These are phyloP conservation scores for Scrobipalpa atriplicella DNA, from an alignment of 2,888 invertebrate genomes.

Conservation along the genomic window DNA sequence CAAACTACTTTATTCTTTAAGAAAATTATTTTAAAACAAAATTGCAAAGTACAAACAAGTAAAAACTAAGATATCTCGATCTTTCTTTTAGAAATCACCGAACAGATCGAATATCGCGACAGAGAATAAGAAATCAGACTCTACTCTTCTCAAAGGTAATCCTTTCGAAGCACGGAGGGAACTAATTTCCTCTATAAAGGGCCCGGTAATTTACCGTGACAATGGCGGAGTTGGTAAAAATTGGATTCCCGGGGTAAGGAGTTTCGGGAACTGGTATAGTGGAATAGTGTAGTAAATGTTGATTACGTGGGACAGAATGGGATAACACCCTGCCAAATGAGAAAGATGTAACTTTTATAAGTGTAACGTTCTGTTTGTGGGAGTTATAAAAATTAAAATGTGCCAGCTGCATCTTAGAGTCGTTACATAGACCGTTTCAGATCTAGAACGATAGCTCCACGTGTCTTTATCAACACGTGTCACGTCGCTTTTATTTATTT, in stretches of 20 bases:
- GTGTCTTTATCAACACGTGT: too few relatives aligned
- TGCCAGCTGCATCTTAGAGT: too few relatives aligned
- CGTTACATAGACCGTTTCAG: too few relatives aligned
- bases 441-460: too few relatives aligned
- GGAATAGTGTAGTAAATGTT: slow-evolving; percentile 1
- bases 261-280: background rate
- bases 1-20: too few relatives aligned
- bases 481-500: too few relatives aligned
- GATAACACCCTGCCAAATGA: background rate
- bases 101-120: slow-evolving; percentile 16
- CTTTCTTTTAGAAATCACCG: slow-evolving; percentile 14
- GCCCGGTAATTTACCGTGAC: slow-evolving; percentile 35
- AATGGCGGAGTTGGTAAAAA: slow-evolving; percentile 33
- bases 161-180: slow-evolving; percentile 31
- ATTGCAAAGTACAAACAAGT: background rate
- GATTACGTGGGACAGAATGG: background rate
- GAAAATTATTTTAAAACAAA: background rate
- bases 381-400: too few relatives aligned
- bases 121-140: slow-evolving; percentile 27
- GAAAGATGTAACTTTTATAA: background rate
- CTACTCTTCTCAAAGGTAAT: slow-evolving; percentile 24
- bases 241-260: slow-evolving; percentile 23
- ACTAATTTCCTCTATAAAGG: slow-evolving; percentile 36
- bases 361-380: too few relatives aligned
- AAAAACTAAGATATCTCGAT: background rate